phyloP scores from a whole-genome alignment of 2,797 vertebrate genomes.

The Rhincodon typus region DNA sequence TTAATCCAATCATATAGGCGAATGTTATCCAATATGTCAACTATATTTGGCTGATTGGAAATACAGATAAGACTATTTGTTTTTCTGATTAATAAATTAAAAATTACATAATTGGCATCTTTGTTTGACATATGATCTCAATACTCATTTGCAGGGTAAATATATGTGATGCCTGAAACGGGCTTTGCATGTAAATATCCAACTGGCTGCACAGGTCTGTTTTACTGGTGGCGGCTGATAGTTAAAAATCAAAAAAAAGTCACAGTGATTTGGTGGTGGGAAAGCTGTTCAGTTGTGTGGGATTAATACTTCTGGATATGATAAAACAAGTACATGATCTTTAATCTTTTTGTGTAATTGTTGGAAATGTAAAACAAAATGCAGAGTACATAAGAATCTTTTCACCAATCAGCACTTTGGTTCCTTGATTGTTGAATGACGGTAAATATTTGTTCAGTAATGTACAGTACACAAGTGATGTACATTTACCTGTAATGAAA shows the following conservation, averaged over 20 bases:
- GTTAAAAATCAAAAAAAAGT: too few relatives aligned
- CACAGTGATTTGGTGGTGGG: too few relatives aligned
- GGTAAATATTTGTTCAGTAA: not conserved
- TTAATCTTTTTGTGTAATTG: not conserved
- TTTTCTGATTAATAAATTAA: not conserved
- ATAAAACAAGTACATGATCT: not conserved
- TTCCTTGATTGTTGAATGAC: not conserved
- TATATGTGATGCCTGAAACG: too few relatives aligned
- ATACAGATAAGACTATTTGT: not conserved
- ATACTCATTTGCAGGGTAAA: not conserved
- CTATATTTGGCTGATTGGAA: not conserved
- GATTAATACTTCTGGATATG: too few relatives aligned
- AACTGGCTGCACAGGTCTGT: too few relatives aligned
- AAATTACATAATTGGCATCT: not conserved
- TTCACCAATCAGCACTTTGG: not conserved
- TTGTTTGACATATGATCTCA: not conserved
- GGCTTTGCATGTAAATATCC: too few relatives aligned
- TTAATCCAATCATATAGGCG: not conserved
- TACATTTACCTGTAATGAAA: not conserved
- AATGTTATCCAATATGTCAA: not conserved
- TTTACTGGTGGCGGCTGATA: too few relatives aligned
- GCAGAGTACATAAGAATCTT: not conserved
- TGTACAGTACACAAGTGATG: not conserved
- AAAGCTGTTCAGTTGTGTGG: too few relatives aligned
- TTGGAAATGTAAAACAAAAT: not conserved